Base-by-base conservation (phyloP, 2,888 invertebrate genomes). In the Machimus atricapillus region DNA sequence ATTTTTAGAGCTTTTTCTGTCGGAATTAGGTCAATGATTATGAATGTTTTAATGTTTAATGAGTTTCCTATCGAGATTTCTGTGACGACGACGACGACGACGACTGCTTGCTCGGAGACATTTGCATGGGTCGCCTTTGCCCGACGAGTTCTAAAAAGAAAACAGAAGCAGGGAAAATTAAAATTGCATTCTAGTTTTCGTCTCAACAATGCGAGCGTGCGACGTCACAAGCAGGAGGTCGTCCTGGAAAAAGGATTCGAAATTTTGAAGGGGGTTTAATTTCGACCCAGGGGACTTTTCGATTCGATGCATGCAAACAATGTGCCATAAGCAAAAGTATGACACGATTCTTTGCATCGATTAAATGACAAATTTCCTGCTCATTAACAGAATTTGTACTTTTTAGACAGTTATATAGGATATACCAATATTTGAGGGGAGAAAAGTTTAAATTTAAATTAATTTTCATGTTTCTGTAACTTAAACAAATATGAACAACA, bases 21-120 rank as follows among this genome's bases (percentile, higher is more conserved):
- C 66, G 74, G 52, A 85, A 85, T 74, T 85, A 74, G 85, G 85
- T 85, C 85, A 85, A 85, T 74, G 85, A 74, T 85, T 85, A 85
- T 85, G 85, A 85, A 74, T 74, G 74, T 85, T 73, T 85, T 46
- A 85, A 85, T 85, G 43, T 74, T 74, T 85, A 83, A 74, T 85
- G 85, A 85, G 85, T 74, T 85, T 85, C 66, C 82, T 66, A 82
- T 82, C 66, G 58, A 82, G 66, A 82, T 82, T 79, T 79, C 52
- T 52, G 27, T 79, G 79, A 79, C 46, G 79, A 46, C 43, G 58
- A 79, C 46, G 79, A 46, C 43, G 58, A 58, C 58, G 58, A 66
- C 56, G 40, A 40, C 58, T n/a, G 58, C 58, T n/a, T n/a, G 66
- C 23, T 19, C 23, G 23, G 9, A 27, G 66, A 66, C 66, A 66